A percentile compares a stretch with the other conserved stretches of the same genome.
These are phyloP conservation scores for Enhydra lutris DNA, from an alignment of 2,113 vertebrate species.

Conservation along the genomic window DNA sequence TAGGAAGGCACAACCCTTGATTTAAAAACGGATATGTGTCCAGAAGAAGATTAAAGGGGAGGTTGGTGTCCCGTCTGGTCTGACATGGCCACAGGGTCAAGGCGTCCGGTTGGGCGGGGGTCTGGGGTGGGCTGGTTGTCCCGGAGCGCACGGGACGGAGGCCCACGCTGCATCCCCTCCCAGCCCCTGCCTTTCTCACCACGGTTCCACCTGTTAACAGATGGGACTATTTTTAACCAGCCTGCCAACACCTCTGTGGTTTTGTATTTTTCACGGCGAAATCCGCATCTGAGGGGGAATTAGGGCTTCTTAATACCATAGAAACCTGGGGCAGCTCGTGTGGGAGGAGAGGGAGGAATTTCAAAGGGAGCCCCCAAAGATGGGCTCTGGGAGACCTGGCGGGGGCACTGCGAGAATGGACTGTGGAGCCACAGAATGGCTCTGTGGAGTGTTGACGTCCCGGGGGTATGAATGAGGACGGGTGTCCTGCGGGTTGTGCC, in stretches of 20 bases:
- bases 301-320: rapidly evolving
- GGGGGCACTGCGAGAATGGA: rapidly evolving
- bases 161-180: rapidly evolving
- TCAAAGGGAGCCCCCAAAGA: rapidly evolving
- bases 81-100: neutral
- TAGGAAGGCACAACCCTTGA: constrained; percentile 42
- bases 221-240: constrained; percentile 1
- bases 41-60: constrained; percentile 48
- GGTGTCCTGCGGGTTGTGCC: neutral
- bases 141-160: neutral
- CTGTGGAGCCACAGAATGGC: neutral
- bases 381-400: rapidly evolving
- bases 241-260: constrained; percentile 23
- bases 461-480: neutral
- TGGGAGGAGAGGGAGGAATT: neutral
- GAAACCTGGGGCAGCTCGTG: rapidly evolving
- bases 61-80: neutral
- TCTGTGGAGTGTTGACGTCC: rapidly evolving
- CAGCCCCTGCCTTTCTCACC: neutral
- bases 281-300: neutral
- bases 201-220: neutral
- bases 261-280: neutral
- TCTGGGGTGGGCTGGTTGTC: neutral
- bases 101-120: neutral
- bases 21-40: constrained; percentile 55